These are phyloP conservation scores for Trachelipus rathkii DNA, from an alignment of 1,140 invertebrate genomes.

Conservation along the genomic window DNA sequence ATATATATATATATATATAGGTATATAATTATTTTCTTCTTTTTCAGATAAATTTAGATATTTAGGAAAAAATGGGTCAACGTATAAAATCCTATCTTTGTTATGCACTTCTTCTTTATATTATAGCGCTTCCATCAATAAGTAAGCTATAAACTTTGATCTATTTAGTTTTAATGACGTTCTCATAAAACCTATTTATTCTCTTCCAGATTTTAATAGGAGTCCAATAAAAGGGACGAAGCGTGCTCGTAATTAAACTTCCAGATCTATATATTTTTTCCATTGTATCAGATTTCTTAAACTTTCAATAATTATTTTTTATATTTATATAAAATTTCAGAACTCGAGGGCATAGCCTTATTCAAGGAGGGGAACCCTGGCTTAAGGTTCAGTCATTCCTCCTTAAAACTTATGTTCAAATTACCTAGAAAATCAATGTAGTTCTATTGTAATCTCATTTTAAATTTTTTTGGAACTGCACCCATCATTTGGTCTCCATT, in stretches of 20 bases:
- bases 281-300: no score
- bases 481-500: no score
- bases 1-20: no score
- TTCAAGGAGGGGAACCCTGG: no score
- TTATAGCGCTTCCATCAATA: constrained; percentile 22
- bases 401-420: background rate
- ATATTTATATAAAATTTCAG: background rate
- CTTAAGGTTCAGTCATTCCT: background rate
- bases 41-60: constrained; percentile 19
- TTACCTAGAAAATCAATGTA: background rate
- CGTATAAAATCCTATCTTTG: constrained; percentile 17
- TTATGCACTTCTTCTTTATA: constrained; percentile 22
- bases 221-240: no score
- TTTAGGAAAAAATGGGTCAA: constrained; percentile 10
- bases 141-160: background rate
- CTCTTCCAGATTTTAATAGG: no score
- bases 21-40: background rate
- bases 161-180: background rate
- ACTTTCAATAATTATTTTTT: background rate
- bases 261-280: no score
- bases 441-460: no score
- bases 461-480: no score
- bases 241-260: no score
- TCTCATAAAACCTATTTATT: no score
- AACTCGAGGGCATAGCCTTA: no score